phyloP scores from a whole-genome alignment of 2,113 vertebrate genomes.

The Rhineura floridana region DNA sequence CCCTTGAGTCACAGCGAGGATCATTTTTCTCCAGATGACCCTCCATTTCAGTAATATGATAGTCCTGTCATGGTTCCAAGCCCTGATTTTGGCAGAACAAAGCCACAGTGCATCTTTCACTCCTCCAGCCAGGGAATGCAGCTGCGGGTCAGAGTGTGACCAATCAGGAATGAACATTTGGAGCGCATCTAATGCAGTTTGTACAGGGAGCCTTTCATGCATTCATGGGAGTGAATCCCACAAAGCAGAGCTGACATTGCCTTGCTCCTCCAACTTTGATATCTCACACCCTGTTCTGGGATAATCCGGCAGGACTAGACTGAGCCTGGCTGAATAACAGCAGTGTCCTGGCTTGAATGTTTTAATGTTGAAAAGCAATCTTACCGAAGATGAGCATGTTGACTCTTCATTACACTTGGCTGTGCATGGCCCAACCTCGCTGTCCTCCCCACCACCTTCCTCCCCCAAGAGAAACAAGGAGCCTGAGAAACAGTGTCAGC shows the following conservation, averaged over 20 bases:
- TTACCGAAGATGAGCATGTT: fast-evolving
- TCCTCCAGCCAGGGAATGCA: constrained; percentile 61
- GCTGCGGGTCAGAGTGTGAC: constrained; percentile 73
- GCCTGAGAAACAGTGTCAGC: constrained; percentile 31
- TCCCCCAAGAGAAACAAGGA: neutral
- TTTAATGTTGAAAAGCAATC: neutral
- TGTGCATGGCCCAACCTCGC: neutral
- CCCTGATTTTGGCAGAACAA: constrained; percentile 64
- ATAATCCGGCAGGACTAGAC: constrained; percentile 52
- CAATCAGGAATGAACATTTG: constrained; percentile 75
- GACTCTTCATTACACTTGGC: neutral
- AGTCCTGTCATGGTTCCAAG: constrained; percentile 66
- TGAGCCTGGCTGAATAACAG: neutral
- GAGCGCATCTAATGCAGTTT: constrained; percentile 67
- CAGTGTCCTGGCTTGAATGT: neutral
- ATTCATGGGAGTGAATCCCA: constrained; percentile 66
- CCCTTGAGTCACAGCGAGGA: neutral
- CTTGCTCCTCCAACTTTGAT: constrained; percentile 75
- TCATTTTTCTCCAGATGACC: constrained; percentile 49
- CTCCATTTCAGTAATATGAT: constrained; percentile 65
- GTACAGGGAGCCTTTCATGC: constrained; percentile 73
- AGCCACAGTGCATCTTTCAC: constrained; percentile 61
- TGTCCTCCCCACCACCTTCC: neutral
- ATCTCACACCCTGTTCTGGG: constrained; percentile 80
- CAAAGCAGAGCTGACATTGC: constrained; percentile 38